phyloP scores from a whole-genome alignment of 2,113 vertebrate species.

The Trachemys scripta region DNA sequence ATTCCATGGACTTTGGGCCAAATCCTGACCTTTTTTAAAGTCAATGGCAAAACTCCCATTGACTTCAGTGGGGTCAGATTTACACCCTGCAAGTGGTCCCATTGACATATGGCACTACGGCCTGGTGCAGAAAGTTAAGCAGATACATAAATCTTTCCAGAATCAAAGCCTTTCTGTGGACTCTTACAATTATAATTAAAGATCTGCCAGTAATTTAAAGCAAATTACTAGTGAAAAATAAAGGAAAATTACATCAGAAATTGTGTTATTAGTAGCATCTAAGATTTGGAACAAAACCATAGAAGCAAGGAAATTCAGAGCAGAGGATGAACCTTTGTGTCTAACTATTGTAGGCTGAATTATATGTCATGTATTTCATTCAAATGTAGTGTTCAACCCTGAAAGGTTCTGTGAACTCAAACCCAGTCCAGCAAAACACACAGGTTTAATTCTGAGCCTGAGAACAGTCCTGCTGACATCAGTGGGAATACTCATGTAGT shows the following conservation, averaged over 20 bases:
- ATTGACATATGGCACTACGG: background rate
- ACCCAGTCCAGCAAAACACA: background rate
- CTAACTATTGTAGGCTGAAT: background rate
- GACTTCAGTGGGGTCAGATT: background rate
- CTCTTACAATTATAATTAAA: conserved; percentile 1
- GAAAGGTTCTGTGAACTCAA: background rate
- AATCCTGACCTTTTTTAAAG: background rate
- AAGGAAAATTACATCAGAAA: background rate
- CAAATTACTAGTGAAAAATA: background rate
- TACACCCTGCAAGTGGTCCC: background rate
- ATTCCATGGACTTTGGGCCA: background rate
- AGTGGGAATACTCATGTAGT: background rate
- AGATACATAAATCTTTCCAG: fast-evolving
- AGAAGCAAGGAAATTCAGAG: background rate
- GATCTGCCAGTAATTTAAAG: background rate
- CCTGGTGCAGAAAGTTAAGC: background rate
- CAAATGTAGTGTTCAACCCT: background rate
- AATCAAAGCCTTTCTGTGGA: background rate
- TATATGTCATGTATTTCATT: background rate
- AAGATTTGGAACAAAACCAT: background rate
- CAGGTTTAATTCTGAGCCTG: background rate
- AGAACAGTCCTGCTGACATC: background rate
- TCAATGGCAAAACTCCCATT: background rate
- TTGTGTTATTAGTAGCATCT: background rate
- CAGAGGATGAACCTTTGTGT: background rate